Percentiles rank a stretch among this genome's conserved stretches.
Conservation (phyloP, 2,888 invertebrate species). For the Pristionchus maxplancki region DNA sequence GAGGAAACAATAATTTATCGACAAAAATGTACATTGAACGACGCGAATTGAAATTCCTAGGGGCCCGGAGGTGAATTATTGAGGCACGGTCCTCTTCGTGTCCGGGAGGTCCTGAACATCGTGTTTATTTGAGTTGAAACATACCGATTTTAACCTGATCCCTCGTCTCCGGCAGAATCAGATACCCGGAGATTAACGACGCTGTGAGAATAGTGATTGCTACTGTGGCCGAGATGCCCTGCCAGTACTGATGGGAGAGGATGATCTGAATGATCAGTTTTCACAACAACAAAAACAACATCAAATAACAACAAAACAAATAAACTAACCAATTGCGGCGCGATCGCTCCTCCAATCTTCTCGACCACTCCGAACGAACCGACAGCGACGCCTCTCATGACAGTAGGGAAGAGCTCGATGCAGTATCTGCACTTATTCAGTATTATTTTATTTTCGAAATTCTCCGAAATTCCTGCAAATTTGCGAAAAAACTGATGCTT, state of each 20-base stretch:
- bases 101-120: background rate
- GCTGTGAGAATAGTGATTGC: slow-evolving; percentile 49
- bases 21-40: background rate
- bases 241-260: slow-evolving; percentile 38
- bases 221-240: slow-evolving; percentile 58
- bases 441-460: background rate
- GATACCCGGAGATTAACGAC: background rate
- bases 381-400: slow-evolving; percentile 60
- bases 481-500: too few species aligned
- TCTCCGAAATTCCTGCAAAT: background rate
- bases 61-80: background rate
- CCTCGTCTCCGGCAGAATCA: background rate
- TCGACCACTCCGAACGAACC: slow-evolving; percentile 55
- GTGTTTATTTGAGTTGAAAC: background rate
- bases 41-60: background rate
- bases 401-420: slow-evolving; percentile 67
- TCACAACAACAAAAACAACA: too few species aligned
- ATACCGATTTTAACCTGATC: background rate
- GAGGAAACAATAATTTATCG: background rate
- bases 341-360: slow-evolving; percentile 60
- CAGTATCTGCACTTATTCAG: slow-evolving; percentile 46
- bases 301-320: too few species aligned
- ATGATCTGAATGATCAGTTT: too few species aligned
- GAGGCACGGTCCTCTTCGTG: background rate
- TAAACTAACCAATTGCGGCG: slow-evolving; percentile 60